Evolutionary conservation across 2,888 invertebrate genomes (phyloP).

Genomic region (Stenchaetothrips biformis): DNA sequence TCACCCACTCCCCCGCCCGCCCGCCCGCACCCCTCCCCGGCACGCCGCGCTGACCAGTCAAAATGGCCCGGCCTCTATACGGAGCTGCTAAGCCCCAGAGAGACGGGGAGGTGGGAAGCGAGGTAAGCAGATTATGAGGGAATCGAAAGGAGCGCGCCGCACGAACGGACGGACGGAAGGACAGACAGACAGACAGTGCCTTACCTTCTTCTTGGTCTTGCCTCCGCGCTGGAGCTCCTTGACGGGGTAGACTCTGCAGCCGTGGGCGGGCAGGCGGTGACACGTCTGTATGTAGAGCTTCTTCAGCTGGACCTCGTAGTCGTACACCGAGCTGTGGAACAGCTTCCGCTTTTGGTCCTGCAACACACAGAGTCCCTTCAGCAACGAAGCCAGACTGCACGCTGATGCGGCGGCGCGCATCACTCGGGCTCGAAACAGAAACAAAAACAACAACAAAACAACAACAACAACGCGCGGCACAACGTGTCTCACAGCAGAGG

Average conservation of each 20-base stretch:
- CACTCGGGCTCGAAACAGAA: background rate
- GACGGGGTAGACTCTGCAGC: constrained; percentile 57
- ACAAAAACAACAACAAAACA: background rate
- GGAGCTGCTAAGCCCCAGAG: no score
- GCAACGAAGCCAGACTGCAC: constrained; percentile 8
- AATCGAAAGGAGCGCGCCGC: background rate
- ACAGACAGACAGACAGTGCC: background rate
- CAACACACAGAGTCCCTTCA: constrained; percentile 35
- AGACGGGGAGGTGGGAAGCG: background rate
- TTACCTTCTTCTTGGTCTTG: constrained; percentile 57
- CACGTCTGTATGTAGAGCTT: constrained; percentile 59
- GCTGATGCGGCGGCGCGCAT: no score
- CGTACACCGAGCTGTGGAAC: constrained; percentile 59
- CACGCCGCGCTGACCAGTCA: no score
- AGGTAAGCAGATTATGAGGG: background rate
- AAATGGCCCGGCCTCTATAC: no score
- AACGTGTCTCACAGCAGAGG: background rate
- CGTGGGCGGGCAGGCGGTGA: constrained; percentile 55
- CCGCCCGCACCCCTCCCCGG: no score
- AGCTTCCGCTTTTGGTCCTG: constrained; percentile 60
- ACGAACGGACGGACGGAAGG: background rate
- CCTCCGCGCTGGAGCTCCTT: constrained; percentile 57
- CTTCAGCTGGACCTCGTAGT: constrained; percentile 58
- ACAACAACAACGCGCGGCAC: background rate
- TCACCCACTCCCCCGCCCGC: no score